Base-by-base conservation (phyloP, 1,140 invertebrate species). In the Physella acuta region DNA sequence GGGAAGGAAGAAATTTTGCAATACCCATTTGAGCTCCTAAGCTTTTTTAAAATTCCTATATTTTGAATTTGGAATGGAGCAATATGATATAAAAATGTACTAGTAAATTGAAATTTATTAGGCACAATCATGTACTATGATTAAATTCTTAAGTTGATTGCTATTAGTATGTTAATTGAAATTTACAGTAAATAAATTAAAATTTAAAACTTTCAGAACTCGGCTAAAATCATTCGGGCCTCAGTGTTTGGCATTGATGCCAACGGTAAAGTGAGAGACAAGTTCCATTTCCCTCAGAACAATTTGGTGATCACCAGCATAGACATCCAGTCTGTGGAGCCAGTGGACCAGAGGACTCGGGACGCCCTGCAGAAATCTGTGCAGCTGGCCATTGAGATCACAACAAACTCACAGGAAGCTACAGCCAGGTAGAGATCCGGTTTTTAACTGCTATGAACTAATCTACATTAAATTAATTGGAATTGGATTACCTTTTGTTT, bases 251-350 rank as follows among this genome's bases (percentile, higher is more conserved):
- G 87, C n/a, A 64, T 85, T 34, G 86, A 87, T 75, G 85, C 85
- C 14, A 84, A 84, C 59, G 75, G 77, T 36, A 86, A 86, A 67
- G 78, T 86, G 16, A 72, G 81, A 31, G 81, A 87, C 34, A 60
- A 73, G 31, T 86, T 88, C 37, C 61, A 67, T 5, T 87, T 88
- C 73, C 79, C 82, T 11, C 85, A 87, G 71, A 88, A 88, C 72
- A 85, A 81, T 69, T 72, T 88, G n/a, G 74, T 84, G 24, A 84
- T 88, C 49, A 88, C 87, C 2, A 86, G 84, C 70, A 85, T 88
- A 65, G 87, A 88, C 75, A 87, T 88, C 70, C 86, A 87, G 74
- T 86, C 85, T 49, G 87, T 88, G 17, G 87, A 88, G 76, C 87
- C 87, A n/a, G 87, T 88, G 0, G 87, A 88, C 75, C 87, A 88